phyloP scores from a whole-genome alignment of 2,113 vertebrate genomes.

The Pelmatolapia mariae region DNA sequence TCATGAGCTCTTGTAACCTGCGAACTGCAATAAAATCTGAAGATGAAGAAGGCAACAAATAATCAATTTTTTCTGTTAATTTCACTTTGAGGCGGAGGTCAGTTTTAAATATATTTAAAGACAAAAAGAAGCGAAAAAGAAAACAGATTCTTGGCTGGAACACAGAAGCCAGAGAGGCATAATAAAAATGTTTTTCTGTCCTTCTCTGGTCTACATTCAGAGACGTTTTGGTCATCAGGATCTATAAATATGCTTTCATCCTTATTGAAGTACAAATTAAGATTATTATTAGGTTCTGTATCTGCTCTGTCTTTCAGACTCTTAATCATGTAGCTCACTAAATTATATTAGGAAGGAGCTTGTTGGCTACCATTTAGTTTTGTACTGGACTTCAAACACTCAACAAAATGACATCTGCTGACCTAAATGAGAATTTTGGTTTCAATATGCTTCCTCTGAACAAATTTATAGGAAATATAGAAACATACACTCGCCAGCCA shows the following conservation, averaged over 20 bases:
- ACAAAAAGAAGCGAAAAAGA: not conserved
- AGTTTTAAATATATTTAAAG: not conserved
- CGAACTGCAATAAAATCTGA: not conserved
- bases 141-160: not conserved
- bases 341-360: not conserved
- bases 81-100: not conserved
- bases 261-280: not conserved
- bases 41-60: rapidly evolving
- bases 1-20: not conserved
- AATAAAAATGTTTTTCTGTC: not conserved
- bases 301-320: not conserved
- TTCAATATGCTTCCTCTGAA: not conserved
- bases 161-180: not conserved
- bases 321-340: not conserved
- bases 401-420: not conserved
- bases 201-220: not conserved
- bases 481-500: not conserved
- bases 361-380: not conserved
- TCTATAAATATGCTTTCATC: not conserved
- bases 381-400: not conserved
- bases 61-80: not conserved
- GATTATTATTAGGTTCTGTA: not conserved
- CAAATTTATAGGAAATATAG: not conserved
- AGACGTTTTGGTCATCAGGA: not conserved
- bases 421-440: not conserved